Evolutionary conservation across 2,113 vertebrate genomes (phyloP).

Genomic region (Sciurus niger): DNA sequence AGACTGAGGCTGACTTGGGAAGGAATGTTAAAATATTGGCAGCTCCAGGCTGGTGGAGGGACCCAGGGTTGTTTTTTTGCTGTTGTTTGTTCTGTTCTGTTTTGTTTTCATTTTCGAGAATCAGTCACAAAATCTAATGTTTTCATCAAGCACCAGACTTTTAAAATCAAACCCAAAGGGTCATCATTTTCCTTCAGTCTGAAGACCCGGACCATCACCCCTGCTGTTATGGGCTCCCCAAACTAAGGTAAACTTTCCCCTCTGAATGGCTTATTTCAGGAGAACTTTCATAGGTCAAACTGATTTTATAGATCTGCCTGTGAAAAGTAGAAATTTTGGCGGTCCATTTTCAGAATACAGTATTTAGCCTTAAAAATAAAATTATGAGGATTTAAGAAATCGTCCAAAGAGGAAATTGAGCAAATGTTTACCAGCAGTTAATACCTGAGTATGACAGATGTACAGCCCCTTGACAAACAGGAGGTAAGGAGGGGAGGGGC

Average conservation of each 20-base stretch:
- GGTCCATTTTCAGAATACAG: too few relatives aligned
- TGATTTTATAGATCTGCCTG: neutral
- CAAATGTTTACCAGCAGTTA: too few relatives aligned
- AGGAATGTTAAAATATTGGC: neutral
- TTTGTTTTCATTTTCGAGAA: neutral
- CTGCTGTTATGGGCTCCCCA: neutral
- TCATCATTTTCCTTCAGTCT: conserved; percentile 4
- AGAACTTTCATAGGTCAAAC: conserved; percentile 9
- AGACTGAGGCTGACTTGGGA: neutral
- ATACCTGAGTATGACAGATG: too few relatives aligned
- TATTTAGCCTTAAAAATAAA: too few relatives aligned
- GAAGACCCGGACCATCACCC: neutral
- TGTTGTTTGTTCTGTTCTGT: neutral
- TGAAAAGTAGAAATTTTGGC: too few relatives aligned
- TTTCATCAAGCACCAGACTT: neutral
- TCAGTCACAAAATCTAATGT: conserved; percentile 21
- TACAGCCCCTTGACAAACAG: too few relatives aligned
- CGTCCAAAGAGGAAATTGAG: too few relatives aligned
- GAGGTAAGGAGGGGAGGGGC: too few relatives aligned
- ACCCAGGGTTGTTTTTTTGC: neutral
- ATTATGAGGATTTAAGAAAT: too few relatives aligned
- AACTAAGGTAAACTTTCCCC: neutral
- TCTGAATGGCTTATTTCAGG: neutral
- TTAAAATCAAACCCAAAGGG: conserved; percentile 35
- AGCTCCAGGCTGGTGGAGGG: neutral